These are phyloP conservation scores for Carettochelys insculpta DNA, from an alignment of 2,113 vertebrate species.

Conservation along the genomic window DNA sequence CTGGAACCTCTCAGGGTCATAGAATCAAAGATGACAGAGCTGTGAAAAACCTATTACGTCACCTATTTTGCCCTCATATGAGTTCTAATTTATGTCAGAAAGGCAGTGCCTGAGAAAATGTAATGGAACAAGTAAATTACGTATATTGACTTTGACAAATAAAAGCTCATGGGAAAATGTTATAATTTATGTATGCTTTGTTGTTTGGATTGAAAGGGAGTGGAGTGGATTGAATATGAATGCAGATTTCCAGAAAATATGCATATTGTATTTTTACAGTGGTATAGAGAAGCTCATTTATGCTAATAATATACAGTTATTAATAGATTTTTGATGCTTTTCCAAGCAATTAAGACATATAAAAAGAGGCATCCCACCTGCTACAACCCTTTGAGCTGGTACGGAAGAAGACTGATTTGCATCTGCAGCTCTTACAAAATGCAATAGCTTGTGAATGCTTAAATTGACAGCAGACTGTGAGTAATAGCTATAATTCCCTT, in stretches of 20 bases:
- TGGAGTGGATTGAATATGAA: background rate
- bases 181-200: background rate
- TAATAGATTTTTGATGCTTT: slow-evolving; percentile 16
- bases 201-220: background rate
- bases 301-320: background rate
- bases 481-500: slow-evolving; percentile 33
- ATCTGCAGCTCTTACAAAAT: slow-evolving; percentile 24
- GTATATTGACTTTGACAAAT: background rate
- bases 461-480: slow-evolving; percentile 48
- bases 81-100: background rate
- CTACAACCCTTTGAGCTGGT: background rate
- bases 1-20: background rate
- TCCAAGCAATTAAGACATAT: background rate
- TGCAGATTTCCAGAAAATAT: background rate
- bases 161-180: background rate
- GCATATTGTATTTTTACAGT: background rate
- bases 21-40: background rate
- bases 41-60: background rate
- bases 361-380: slow-evolving; percentile 9
- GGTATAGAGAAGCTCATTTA: background rate
- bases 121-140: background rate
- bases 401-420: slow-evolving; percentile 18
- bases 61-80: background rate
- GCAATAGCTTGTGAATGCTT: slow-evolving; percentile 49
- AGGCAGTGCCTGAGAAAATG: background rate